Base-by-base conservation (phyloP, 2,888 invertebrate genomes). In the Thymelicus lineola region DNA sequence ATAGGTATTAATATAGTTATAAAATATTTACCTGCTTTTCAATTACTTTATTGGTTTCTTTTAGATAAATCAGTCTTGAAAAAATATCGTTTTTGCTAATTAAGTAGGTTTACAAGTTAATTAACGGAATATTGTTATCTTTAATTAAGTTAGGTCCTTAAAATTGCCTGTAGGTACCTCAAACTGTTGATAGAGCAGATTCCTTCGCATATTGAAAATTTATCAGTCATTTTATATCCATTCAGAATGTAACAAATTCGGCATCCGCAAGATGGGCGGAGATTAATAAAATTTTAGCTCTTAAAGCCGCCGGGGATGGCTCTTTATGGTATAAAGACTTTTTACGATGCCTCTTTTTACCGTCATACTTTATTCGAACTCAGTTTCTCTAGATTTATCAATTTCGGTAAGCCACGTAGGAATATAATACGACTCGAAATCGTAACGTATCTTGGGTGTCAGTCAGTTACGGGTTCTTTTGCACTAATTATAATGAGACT, bases 201-300 rank as follows among this genome's bases (percentile, higher is more conserved):
- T 42, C 45, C 4, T 62, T 66, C 15, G 59, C 36, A 58, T 58
- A 73, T 62, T 71, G 75, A 79, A 80, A 77, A 79, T 73, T 80
- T 82, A 85, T 86, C 81, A 86, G 86, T 58, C 69, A 48, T 63
- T 86, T 85, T 85, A 86, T 87, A 87, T 83, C 79, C 80, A 85
- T 85, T 84, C 81, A 81, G 84, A 85, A 86, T 83, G 86, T 86
- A 85, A 86, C 75, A 87, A 86, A 84, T 82, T 80, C 80, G 75
- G 75, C 78, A 78, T 77, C 79, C 81, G 79, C 81, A 82, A 86
- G 84, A 82, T 77, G 80, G 85, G 82, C 81, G 81, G 83, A 88
- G 88, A 89, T 91, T 90, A 90, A 90, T 90, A 91, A 90, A 89
- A 90, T 88, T 87, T 88, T 87, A 81, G 83, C 83, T 84, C 83